Base-by-base conservation (phyloP, 2,888 invertebrate species). In the Agrochola circellaris region DNA sequence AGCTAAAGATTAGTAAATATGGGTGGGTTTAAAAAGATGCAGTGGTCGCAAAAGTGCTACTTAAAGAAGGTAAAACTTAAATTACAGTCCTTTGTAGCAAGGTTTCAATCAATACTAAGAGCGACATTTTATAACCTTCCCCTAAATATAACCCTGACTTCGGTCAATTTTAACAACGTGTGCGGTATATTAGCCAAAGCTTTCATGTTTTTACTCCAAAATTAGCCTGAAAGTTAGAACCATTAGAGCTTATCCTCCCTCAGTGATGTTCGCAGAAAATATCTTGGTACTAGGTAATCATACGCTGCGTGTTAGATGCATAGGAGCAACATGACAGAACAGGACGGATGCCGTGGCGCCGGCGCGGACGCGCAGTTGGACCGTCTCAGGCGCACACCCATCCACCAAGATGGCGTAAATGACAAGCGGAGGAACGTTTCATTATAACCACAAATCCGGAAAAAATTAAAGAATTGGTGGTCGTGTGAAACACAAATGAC, bases 331-430 rank as follows among this genome's bases (percentile, higher is more conserved):
- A 86, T 80, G 82, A 83, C 83, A 73, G 85, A 26, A 72, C 73
- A 75, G 80, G 85, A 86, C 86, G 93, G 93, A 93, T 92, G 93
- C 89, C 79, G 77, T 86, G 92, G 93, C 93, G 93, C 93, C 92
- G 90, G 92, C 91, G 92, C 89, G 88, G 90, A 75, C 89, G 85
- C 48, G 88, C 93, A 93, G 93, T 90, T 93, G 93, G 91, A 78
- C 70, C 88, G 87, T 87, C 91, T 94, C 94, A 93, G 82, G 84
- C 84, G 84, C 74, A 73, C 74, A 77, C 80, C 82, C 79, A 84
- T 67, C 56, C 75, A 74, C n/a, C 23, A 62, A 8, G 11, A 9
- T 60, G 78, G 74, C 4, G 7, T 61, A 87, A 88, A 79, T 20
- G 20, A 51, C 20, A 51, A 51, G 51, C 51, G 51, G 17, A 48